Base-by-base conservation (phyloP, 1,140 invertebrate species). In the Drosophila cardini region DNA sequence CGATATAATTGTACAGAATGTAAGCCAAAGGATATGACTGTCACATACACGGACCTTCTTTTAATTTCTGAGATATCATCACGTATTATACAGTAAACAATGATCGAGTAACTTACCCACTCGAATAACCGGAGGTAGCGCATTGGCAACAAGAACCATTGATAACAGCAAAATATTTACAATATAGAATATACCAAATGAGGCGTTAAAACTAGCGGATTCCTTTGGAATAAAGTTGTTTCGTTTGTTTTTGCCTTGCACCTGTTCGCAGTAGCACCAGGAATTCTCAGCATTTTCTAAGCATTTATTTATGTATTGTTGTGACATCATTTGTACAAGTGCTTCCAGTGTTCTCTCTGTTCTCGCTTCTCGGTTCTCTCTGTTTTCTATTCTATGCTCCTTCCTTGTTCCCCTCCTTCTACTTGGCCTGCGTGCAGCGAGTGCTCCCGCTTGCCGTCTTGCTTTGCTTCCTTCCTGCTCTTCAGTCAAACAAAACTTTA, bases 91-190 rank as follows among this genome's bases (percentile, higher is more conserved):
- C n/a, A n/a, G n/a, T n/a, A 58, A 30, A 18, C 4, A 48, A 34
- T n/a, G n/a, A n/a, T 30, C 7, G 2, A 5, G 4, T 9, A 64
- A 32, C 80, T 70, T 64, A 83, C 80, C 80, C 13, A 83, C 55
- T 18, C 81, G 80, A 61, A 83, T 84, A 8, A 83, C 81, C 9
- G 80, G 80, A 9, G 80, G 80, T 15, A 83, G 36, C 1, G 80
- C 48, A 62, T 67, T 72, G 1, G 42, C 50, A 42, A 70, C 38
- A 10, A 76, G 10, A n/a, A 83, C 16, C 43, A 65, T 57, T 40
- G 81, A 84, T 13, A 80, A 40, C 18, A 84, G 42, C 26, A 43
- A 1, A 2, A 69, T n/a, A 13, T 61, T 8, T 10, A 36, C 4
- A 15, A 71, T 18, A 6, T 53, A 21, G 9, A 50, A 52, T 18